Evolutionary conservation across 2,797 vertebrate species (phyloP).

Genomic region (Ctenopoma multispine): DNA sequence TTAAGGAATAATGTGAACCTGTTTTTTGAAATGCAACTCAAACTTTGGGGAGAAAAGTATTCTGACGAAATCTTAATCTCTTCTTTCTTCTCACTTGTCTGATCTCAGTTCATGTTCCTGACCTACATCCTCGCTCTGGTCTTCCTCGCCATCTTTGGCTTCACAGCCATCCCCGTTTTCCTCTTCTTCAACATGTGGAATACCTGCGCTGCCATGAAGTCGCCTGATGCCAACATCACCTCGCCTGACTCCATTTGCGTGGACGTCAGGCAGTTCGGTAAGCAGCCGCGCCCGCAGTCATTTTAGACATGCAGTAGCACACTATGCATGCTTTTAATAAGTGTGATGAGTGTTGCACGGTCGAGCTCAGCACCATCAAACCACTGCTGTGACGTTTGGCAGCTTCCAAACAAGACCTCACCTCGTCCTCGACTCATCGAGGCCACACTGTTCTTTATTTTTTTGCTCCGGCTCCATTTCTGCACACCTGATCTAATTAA

Average conservation of each 20-base stretch:
- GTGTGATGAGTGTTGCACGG: too few species aligned
- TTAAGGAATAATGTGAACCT: conserved; percentile 27
- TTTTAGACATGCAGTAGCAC: not conserved
- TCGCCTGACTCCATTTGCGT: conserved; percentile 95
- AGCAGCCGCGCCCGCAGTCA: conserved; percentile 12
- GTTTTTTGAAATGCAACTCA: conserved; percentile 12
- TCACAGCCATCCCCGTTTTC: conserved; percentile 96
- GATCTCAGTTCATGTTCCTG: conserved; percentile 95
- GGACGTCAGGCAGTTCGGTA: conserved; percentile 97
- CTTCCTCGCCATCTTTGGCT: conserved; percentile 96
- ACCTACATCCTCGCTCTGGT: conserved; percentile 94
- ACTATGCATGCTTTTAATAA: too few species aligned
- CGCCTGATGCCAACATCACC: conserved; percentile 91
- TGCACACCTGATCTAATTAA: conserved; percentile 29
- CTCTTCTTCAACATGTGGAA: conserved; percentile 99
- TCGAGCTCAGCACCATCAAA: not conserved
- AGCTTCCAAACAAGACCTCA: not conserved
- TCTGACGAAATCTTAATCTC: not conserved
- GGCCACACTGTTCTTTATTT: not conserved
- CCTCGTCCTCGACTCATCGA: not conserved
- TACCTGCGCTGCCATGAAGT: conserved; percentile 93
- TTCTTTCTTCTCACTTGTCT: not conserved
- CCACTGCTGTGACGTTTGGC: too few species aligned
- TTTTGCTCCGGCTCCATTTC: conserved; percentile 17
- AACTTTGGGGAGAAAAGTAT: not conserved